Evolutionary conservation across 2,113 vertebrate species (phyloP).

Genomic region (Pipra filicauda): DNA sequence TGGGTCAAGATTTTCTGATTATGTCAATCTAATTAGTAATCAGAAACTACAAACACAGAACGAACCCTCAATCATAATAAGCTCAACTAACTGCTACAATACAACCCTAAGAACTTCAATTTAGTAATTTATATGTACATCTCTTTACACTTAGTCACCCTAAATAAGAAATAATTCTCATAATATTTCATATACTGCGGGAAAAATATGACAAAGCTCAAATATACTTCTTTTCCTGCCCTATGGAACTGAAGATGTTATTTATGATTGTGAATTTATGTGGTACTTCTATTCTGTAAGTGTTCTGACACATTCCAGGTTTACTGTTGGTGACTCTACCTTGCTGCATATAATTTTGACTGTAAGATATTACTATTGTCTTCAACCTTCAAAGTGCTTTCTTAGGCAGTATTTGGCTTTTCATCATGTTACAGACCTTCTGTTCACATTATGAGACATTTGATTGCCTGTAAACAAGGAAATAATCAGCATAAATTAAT

Average conservation of each 20-base stretch:
- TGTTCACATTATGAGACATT: neutral
- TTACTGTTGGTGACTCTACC: neutral
- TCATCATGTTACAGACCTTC: neutral
- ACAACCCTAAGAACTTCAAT: neutral
- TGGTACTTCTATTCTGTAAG: neutral
- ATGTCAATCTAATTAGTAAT: neutral
- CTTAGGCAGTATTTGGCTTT: neutral
- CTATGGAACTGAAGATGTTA: neutral
- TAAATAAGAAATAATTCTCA: neutral
- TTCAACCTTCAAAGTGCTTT: neutral
- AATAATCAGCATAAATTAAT: neutral
- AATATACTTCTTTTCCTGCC: neutral
- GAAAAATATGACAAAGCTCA: neutral
- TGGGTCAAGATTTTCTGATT: neutral
- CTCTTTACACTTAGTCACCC: neutral
- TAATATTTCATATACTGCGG: neutral
- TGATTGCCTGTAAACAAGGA: neutral
- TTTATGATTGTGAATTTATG: neutral
- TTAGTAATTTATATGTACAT: neutral
- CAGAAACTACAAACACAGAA: neutral
- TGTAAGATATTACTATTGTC: neutral
- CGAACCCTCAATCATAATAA: neutral
- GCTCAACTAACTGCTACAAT: neutral
- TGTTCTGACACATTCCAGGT: neutral
- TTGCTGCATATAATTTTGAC: neutral